These are phyloP conservation scores for Selene dorsalis DNA, from an alignment of 2,797 vertebrate genomes.

Conservation along the genomic window DNA sequence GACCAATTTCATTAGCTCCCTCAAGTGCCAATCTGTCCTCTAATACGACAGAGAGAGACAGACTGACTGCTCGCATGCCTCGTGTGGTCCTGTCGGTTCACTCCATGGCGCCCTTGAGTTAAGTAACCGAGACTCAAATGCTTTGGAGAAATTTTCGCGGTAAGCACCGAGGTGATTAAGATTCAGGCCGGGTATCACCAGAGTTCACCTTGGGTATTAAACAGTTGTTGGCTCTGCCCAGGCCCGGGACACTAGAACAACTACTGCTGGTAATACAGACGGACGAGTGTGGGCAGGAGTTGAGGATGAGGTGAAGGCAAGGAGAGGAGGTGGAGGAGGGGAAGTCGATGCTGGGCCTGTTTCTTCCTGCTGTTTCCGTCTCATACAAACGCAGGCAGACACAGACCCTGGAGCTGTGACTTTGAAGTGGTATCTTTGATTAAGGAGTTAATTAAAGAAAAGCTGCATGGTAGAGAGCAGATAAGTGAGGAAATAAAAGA, in stretches of 20 bases:
- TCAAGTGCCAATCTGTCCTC: conserved; percentile 59
- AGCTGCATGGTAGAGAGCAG: conserved; percentile 51
- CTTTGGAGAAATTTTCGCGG: conserved; percentile 38
- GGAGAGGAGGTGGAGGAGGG: conserved; percentile 3
- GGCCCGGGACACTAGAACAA: conserved; percentile 21
- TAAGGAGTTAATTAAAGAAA: conserved; percentile 74
- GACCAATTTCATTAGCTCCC: conserved; percentile 56
- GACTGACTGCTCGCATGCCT: conserved; percentile 18
- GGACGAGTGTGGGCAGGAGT: conserved; percentile 10
- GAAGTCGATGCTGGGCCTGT: background rate
- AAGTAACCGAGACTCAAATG: conserved; percentile 38
- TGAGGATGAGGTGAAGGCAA: conserved; percentile 42
- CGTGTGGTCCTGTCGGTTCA: conserved; percentile 24
- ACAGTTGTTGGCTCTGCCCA: conserved; percentile 50
- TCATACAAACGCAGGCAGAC: conserved; percentile 28
- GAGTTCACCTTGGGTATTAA: conserved; percentile 71
- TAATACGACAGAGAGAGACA: conserved; percentile 52
- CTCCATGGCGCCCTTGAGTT: conserved; percentile 57
- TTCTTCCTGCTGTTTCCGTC: conserved; percentile 47
- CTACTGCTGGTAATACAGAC: conserved; percentile 37
- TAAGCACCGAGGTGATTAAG: conserved; percentile 58
- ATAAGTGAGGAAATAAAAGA: conserved; percentile 54
- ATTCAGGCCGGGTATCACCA: conserved; percentile 54
- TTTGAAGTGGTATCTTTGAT: conserved; percentile 78
- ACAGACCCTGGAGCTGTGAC: conserved; percentile 58